Conservation (phyloP, 2,113 vertebrate species). For the Gobius niger region DNA sequence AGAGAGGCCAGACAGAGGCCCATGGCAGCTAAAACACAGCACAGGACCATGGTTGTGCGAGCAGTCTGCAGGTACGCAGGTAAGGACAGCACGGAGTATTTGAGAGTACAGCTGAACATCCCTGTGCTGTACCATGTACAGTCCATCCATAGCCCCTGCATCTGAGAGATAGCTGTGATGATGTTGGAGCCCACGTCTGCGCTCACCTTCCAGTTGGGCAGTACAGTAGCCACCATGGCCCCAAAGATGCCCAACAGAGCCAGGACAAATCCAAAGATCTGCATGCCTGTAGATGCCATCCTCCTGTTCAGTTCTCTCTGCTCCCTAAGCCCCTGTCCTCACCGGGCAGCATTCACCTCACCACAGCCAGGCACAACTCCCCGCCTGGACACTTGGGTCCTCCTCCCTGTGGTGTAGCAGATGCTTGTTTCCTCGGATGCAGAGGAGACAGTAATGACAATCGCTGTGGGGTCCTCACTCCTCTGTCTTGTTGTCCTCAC, state of each 20-base stretch:
- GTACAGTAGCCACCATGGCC: constrained; percentile 84
- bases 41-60: constrained; percentile 91
- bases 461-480: neutral
- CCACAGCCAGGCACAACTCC: constrained; percentile 54
- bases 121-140: constrained; percentile 98
- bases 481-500: constrained; percentile 36
- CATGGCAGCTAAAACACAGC: constrained; percentile 85
- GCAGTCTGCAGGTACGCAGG: constrained; percentile 90
- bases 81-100: constrained; percentile 86
- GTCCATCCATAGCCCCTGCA: constrained; percentile 98
- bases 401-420: constrained; percentile 39
- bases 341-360: constrained; percentile 71
- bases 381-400: constrained; percentile 61
- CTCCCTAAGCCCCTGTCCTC: constrained; percentile 55
- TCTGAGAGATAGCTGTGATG: constrained; percentile 88
- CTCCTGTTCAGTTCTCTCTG: constrained; percentile 48
- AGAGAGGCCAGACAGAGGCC: constrained; percentile 86
- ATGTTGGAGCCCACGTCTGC: constrained; percentile 87
- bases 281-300: constrained; percentile 88
- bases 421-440: constrained; percentile 68
- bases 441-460: constrained; percentile 62
- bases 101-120: constrained; percentile 93
- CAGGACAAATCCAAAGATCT: constrained; percentile 90
- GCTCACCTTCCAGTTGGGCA: constrained; percentile 95
- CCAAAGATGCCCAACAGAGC: constrained; percentile 86